phyloP scores from a whole-genome alignment of 2,888 invertebrate genomes.

The Rhogogaster chlorosoma region DNA sequence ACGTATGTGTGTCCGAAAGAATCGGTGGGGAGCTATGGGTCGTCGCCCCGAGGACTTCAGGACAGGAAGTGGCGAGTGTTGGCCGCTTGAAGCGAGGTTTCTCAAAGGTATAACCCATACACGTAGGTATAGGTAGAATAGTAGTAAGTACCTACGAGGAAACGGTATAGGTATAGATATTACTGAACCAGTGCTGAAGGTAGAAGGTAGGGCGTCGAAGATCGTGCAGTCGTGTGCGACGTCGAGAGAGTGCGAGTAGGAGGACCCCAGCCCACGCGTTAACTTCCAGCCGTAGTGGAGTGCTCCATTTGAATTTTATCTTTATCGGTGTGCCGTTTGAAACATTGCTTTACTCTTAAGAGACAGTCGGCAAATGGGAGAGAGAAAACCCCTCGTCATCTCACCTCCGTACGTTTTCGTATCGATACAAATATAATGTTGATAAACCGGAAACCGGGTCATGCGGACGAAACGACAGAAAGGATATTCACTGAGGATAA shows the following conservation, averaged over 20 bases:
- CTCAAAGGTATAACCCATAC: constrained; percentile 4
- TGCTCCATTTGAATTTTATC: constrained; percentile 65
- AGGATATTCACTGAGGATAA: neutral
- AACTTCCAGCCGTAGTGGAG: constrained; percentile 54
- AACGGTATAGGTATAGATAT: constrained; percentile 1
- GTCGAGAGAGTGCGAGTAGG: constrained; percentile 40
- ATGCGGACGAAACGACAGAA: neutral
- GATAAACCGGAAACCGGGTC: constrained; percentile 2
- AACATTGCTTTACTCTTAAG: constrained; percentile 46
- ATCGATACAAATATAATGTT: neutral
- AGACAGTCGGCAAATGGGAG: constrained; percentile 40
- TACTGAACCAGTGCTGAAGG: constrained; percentile 13
- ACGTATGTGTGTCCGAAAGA: neutral
- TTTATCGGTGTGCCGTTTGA: constrained; percentile 52
- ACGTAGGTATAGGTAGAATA: neutral
- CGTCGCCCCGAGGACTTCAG: constrained; percentile 41
- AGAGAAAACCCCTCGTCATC: neutral
- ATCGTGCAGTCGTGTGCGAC: constrained; percentile 42
- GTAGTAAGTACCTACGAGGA: neutral
- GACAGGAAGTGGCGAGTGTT: constrained; percentile 47
- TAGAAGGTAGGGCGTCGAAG: constrained; percentile 37
- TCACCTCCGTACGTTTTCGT: neutral
- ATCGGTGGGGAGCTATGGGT: constrained; percentile 35
- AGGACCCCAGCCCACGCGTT: constrained; percentile 64
- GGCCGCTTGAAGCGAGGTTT: neutral